phyloP scores from a whole-genome alignment of 2,113 vertebrate genomes.

The Protobothrops flavoviridis region DNA sequence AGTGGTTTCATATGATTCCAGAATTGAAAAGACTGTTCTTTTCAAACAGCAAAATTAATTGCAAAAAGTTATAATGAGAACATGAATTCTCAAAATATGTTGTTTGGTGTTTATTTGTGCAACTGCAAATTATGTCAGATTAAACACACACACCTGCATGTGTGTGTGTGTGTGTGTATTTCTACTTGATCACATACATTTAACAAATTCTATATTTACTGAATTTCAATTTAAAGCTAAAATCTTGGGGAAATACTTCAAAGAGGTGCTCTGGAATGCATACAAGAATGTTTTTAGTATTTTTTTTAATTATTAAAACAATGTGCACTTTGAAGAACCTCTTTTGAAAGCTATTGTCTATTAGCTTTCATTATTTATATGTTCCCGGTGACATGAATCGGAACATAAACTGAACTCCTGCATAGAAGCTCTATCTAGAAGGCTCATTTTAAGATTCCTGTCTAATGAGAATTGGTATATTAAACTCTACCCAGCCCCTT shows the following conservation, averaged over 20 bases:
- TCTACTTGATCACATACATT: neutral
- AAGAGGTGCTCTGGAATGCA: neutral
- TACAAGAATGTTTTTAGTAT: neutral
- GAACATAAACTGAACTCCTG: slow-evolving; percentile 15
- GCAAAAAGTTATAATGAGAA: neutral
- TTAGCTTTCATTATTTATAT: slow-evolving; percentile 6
- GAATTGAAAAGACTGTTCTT: slow-evolving; percentile 1
- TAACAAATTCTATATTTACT: neutral
- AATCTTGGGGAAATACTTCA: neutral
- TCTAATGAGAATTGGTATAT: neutral
- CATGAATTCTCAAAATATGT: neutral
- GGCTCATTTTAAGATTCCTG: neutral
- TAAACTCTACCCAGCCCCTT: neutral
- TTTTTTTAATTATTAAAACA: neutral
- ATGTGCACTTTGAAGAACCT: neutral
- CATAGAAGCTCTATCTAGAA: neutral
- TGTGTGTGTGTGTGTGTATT: neutral
- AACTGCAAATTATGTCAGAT: neutral
- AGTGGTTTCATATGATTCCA: neutral
- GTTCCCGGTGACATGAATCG: neutral
- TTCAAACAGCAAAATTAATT: slow-evolving; percentile 23
- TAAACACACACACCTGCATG: neutral
- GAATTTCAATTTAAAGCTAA: neutral
- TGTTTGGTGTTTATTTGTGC: neutral
- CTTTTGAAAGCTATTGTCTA: neutral